Conservation (phyloP, 2,888 invertebrate genomes). For the Calameuta idolon region DNA sequence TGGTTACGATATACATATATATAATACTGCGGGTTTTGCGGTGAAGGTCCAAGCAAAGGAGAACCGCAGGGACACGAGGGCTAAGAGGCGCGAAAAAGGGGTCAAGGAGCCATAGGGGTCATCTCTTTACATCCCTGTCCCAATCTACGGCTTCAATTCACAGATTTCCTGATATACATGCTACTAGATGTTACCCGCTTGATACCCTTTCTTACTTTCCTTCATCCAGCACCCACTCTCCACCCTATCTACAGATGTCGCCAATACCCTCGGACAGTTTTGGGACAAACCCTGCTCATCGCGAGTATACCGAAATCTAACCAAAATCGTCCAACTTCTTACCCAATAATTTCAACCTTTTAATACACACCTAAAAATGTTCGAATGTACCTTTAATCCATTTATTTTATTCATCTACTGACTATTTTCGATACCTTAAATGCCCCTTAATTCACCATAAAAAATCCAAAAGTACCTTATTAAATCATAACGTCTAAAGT, state of each 20-base stretch:
- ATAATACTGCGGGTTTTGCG: not conserved
- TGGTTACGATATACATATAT: not conserved
- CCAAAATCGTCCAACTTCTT: not conserved
- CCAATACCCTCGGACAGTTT: not conserved
- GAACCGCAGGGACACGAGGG: not conserved
- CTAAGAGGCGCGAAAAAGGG: not conserved
- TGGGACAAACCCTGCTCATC: not conserved
- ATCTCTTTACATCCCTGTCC: not conserved
- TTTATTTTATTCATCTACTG: too few relatives aligned
- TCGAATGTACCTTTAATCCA: too few relatives aligned
- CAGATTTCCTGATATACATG: constrained; percentile 29
- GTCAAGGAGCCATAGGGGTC: not conserved
- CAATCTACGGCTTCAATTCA: not conserved
- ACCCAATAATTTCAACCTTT: not conserved
- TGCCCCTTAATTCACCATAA: too few relatives aligned
- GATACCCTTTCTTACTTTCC: constrained; percentile 13
- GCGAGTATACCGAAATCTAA: not conserved
- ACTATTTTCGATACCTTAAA: too few relatives aligned
- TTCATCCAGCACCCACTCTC: not conserved
- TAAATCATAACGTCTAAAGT: too few relatives aligned
- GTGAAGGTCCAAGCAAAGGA: not conserved
- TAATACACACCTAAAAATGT: not conserved
- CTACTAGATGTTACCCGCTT: constrained; percentile 33
- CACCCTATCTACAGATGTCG: constrained; percentile 1
- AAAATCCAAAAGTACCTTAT: too few relatives aligned